Conservation (phyloP, 2,888 invertebrate genomes). For the Napeogenes inachia region DNA sequence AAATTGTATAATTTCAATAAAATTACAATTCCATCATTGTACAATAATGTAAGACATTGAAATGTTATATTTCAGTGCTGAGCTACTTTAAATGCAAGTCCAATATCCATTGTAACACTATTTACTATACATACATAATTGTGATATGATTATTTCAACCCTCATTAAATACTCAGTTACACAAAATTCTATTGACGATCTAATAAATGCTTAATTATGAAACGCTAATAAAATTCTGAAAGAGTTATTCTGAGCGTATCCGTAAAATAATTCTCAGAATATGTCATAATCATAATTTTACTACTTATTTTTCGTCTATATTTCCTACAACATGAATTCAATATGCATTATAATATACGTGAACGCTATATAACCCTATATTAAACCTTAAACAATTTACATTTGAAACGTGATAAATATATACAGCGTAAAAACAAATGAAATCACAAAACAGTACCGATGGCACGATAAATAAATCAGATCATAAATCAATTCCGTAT, state of each 20-base stretch:
- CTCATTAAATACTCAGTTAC: constrained; percentile 35
- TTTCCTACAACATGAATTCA: constrained; percentile 73
- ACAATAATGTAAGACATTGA: constrained; percentile 3
- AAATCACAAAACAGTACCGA: constrained; percentile 41
- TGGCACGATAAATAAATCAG: constrained; percentile 45
- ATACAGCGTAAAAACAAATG: constrained; percentile 57
- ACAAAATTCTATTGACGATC: constrained; percentile 28
- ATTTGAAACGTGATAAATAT: constrained; percentile 65
- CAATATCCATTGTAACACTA: constrained; percentile 43
- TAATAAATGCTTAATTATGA: constrained; percentile 36
- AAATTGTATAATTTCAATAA: constrained; percentile 3
- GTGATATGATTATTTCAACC: constrained; percentile 72
- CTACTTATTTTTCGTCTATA: constrained; percentile 55
- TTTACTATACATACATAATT: constrained; percentile 60
- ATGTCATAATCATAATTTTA: constrained; percentile 43
- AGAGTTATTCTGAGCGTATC: constrained; percentile 15
- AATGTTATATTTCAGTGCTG: constrained; percentile 18
- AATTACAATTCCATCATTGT: constrained; percentile 4
- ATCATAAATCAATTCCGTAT: constrained; percentile 43
- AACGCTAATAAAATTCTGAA: constrained; percentile 26
- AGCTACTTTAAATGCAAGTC: constrained; percentile 45
- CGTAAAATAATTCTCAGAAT: constrained; percentile 30
- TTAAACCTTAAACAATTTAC: constrained; percentile 59
- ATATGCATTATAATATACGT: constrained; percentile 57
- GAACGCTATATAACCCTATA: constrained; percentile 63